These are phyloP conservation scores for Xanthia icteritia DNA, from an alignment of 2,888 invertebrate genomes.

Conservation along the genomic window DNA sequence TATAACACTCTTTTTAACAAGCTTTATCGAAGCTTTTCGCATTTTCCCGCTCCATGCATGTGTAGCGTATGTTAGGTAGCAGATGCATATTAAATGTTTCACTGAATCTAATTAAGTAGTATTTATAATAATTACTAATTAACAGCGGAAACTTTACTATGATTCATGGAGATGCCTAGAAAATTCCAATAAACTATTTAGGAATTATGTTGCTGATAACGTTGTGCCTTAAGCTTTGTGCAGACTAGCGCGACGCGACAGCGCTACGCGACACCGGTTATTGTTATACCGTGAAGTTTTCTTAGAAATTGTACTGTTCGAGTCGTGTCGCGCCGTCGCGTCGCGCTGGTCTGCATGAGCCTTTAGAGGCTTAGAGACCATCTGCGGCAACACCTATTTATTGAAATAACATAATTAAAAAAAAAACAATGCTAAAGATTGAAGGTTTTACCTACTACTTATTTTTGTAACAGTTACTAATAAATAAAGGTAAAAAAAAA, in stretches of 20 bases:
- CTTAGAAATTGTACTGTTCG: too few species aligned
- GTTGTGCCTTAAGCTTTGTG: too few species aligned
- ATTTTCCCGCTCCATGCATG: too few species aligned
- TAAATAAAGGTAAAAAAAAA: constrained; percentile 19
- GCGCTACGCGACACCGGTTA: too few species aligned
- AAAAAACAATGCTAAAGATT: neutral
- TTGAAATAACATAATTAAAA: neutral
- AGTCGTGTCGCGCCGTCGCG: too few species aligned
- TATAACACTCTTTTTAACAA: neutral
- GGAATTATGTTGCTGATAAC: neutral
- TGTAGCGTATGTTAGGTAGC: neutral
- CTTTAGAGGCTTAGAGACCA: too few species aligned
- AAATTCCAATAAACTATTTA: constrained; percentile 2
- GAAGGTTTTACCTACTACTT: neutral
- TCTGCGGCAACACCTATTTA: neutral
- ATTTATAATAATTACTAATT: constrained; percentile 24
- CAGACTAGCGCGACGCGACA: too few species aligned
- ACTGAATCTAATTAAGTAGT: constrained; percentile 23
- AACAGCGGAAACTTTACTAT: constrained; percentile 38
- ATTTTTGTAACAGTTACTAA: neutral
- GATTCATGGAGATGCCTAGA: neutral
- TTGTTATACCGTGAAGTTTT: too few species aligned
- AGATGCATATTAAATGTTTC: constrained; percentile 12
- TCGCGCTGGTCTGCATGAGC: too few species aligned
- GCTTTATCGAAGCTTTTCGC: neutral